Conservation (phyloP, 53 echinoderm and acorn worm genomes). For the Paelopatides confundens region DNA sequence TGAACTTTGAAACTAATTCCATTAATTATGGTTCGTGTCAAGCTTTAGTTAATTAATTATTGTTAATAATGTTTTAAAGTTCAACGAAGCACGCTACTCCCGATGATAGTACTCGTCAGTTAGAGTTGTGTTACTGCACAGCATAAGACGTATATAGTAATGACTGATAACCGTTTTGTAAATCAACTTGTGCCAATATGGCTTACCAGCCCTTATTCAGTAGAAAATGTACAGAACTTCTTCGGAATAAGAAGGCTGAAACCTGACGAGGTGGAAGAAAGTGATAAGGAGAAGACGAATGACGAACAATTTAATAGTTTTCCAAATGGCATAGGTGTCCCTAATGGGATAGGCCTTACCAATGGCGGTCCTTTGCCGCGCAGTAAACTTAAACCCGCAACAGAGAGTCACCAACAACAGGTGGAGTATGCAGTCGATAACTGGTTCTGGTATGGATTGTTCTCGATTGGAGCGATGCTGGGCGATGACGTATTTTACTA, state of each 20-base stretch:
- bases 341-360: background rate
- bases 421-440: constrained; percentile 72
- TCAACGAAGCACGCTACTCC: too few relatives aligned
- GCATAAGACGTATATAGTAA: too few relatives aligned
- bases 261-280: background rate
- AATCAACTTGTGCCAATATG: constrained; percentile 6
- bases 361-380: background rate
- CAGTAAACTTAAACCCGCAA: background rate
- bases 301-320: background rate
- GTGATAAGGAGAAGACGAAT: background rate
- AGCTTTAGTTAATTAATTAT: too few relatives aligned
- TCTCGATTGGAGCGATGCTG: constrained; percentile 77
- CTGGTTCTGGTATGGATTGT: constrained; percentile 84
- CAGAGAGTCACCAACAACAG: constrained; percentile 31
- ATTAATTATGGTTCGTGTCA: too few relatives aligned
- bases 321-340: too few relatives aligned
- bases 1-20: too few relatives aligned
- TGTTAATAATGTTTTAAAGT: too few relatives aligned
- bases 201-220: constrained; percentile 61
- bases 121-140: too few relatives aligned
- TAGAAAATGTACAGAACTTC: constrained; percentile 74
- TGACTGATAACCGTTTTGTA: background rate
- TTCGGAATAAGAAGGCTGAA: constrained; percentile 69
- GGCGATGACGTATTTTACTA: constrained; percentile 90
- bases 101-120: too few relatives aligned